Percentiles rank a stretch among this genome's conserved stretches.
Evolutionary conservation across 2,888 invertebrate species (phyloP).

Genomic region (Pristionchus exspectatus): DNA sequence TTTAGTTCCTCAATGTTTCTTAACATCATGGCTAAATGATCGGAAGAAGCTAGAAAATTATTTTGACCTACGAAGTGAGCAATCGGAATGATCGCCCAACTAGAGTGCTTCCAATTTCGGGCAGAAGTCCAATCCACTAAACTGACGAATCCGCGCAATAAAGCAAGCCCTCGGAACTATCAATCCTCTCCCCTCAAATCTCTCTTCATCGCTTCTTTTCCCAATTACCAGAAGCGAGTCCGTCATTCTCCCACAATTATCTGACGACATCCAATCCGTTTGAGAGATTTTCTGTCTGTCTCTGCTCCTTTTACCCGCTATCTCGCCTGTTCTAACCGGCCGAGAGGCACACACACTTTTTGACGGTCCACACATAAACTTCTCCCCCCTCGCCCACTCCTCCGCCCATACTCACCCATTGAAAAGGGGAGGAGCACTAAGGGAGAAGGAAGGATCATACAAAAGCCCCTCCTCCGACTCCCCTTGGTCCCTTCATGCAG

Average conservation of each 20-base stretch:
- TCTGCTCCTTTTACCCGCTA: not conserved
- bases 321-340: not conserved
- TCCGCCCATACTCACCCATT: not conserved
- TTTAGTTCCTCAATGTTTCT: not conserved
- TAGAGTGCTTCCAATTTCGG: not conserved
- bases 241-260: constrained; percentile 29
- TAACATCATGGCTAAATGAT: not conserved
- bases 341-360: not conserved
- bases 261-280: constrained; percentile 20
- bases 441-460: not conserved
- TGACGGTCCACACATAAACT: constrained; percentile 11
- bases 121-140: not conserved
- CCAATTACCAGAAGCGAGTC: not conserved
- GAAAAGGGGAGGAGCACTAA: constrained; percentile 20
- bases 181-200: not conserved
- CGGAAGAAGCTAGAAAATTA: not conserved
- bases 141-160: not conserved
- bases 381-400: not conserved
- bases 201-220: not conserved
- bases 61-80: no score
- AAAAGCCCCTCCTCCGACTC: not conserved
- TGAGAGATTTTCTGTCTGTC: not conserved
- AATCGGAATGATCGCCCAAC: not conserved
- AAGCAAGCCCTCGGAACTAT: not conserved
- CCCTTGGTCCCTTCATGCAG: no score